phyloP scores from a whole-genome alignment of 2,888 invertebrate genomes.

The Abrostola tripartita region DNA sequence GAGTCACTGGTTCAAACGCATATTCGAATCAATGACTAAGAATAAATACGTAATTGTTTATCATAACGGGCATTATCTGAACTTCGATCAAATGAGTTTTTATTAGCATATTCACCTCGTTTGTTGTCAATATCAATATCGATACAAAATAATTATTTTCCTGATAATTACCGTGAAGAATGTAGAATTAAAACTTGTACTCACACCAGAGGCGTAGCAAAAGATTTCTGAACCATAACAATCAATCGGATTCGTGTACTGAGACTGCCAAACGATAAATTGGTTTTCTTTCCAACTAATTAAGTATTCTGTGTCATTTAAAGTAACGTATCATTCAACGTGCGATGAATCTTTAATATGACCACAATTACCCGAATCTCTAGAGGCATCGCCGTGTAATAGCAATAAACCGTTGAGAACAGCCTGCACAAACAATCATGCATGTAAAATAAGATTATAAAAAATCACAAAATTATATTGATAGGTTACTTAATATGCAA shows the following conservation, averaged over 20 bases:
- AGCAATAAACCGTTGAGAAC: too few species aligned
- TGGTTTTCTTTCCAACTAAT: conserved; percentile 12
- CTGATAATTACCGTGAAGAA: conserved; percentile 12
- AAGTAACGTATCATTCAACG: too few species aligned
- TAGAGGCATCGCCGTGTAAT: too few species aligned
- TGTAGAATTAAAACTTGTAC: conserved; percentile 9
- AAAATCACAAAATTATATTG: too few species aligned
- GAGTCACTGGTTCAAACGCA: conserved; percentile 13
- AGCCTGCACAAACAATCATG: too few species aligned
- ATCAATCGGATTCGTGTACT: conserved; percentile 29
- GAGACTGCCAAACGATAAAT: conserved; percentile 2
- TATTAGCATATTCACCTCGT: conserved; percentile 6
- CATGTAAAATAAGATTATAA: too few species aligned
- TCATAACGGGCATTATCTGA: conserved; percentile 18
- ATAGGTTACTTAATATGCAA: too few species aligned
- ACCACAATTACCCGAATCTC: too few species aligned
- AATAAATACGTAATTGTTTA: conserved; percentile 15
- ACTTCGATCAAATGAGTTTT: conserved; percentile 12
- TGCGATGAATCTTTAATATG: too few species aligned
- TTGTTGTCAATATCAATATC: background rate
- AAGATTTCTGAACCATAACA: conserved; percentile 1
- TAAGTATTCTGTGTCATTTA: conserved; percentile 1
- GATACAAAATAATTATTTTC: conserved; percentile 4
- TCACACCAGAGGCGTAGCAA: conserved; percentile 1
- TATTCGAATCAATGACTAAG: conserved; percentile 19